Evolutionary conservation across 2,113 vertebrate genomes (phyloP).

Genomic region (Solenodon paradoxus): DNA sequence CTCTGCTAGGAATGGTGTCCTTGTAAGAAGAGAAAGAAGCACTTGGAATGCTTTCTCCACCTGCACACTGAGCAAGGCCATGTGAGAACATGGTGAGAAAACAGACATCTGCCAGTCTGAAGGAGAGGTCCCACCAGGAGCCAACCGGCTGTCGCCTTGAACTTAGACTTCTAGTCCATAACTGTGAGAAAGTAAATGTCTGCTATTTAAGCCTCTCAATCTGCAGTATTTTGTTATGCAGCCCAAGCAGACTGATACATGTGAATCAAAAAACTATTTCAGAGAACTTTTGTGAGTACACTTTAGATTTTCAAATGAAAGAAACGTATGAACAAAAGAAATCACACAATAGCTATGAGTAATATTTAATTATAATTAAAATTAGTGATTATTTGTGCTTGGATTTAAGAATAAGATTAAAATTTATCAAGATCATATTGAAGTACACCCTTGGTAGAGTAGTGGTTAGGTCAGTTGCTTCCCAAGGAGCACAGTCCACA

Average conservation of each 20-base stretch:
- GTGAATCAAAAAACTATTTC: neutral
- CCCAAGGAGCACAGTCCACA: no score
- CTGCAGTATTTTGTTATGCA: conserved; percentile 7
- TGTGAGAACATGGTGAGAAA: neutral
- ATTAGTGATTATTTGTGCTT: neutral
- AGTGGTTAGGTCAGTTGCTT: no score
- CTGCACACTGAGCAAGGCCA: neutral
- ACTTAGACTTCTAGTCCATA: neutral
- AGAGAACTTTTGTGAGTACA: neutral
- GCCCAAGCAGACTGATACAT: neutral
- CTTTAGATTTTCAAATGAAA: conserved; percentile 20
- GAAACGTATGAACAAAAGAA: neutral
- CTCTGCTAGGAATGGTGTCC: neutral
- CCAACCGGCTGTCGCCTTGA: neutral
- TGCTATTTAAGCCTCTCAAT: neutral
- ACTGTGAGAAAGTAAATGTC: neutral
- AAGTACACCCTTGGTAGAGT: no score
- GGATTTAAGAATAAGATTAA: neutral
- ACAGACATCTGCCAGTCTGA: neutral
- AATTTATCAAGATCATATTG: neutral
- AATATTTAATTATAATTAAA: conserved; percentile 8
- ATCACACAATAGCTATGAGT: neutral
- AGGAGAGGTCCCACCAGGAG: neutral
- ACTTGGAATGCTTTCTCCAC: neutral
- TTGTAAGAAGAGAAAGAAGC: neutral